phyloP scores from a whole-genome alignment of 1,140 invertebrate genomes.

The Euborellia annulipes region DNA sequence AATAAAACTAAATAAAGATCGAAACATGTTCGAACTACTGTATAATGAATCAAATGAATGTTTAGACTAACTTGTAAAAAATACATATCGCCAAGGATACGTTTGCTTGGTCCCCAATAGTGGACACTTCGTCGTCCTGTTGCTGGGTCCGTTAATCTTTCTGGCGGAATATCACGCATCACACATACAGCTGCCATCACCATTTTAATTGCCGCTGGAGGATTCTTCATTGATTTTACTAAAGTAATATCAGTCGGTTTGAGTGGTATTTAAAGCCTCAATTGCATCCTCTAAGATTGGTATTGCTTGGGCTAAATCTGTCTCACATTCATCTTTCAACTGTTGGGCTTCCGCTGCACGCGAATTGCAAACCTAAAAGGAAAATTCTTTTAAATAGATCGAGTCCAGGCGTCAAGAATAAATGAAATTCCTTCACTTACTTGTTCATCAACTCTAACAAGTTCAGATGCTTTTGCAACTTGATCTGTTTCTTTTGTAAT shows the following conservation, averaged over 20 bases:
- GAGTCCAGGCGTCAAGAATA: no score
- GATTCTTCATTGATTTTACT: slow-evolving; percentile 97
- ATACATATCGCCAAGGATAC: slow-evolving; percentile 73
- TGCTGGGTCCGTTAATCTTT: slow-evolving; percentile 60
- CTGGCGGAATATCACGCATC: slow-evolving; percentile 70
- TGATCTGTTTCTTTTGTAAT: slow-evolving; percentile 75
- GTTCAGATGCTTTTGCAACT: slow-evolving; percentile 67
- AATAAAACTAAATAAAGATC: no score
- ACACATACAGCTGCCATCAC: slow-evolving; percentile 94
- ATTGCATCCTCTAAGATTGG: slow-evolving; percentile 68
- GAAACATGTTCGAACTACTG: no score
- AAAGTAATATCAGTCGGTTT: slow-evolving; percentile 88
- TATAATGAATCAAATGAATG: no score
- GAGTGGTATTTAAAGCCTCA: slow-evolving; percentile 72
- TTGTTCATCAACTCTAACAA: slow-evolving; percentile 77
- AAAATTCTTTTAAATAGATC: no score
- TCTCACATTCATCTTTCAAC: slow-evolving; percentile 80
- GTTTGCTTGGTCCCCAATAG: slow-evolving; percentile 86
- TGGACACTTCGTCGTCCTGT: slow-evolving; percentile 62
- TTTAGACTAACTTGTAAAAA: slow-evolving; percentile 73
- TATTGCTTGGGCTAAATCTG: slow-evolving; percentile 75
- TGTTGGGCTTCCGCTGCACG: slow-evolving; percentile 71
- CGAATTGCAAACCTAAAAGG: slow-evolving; percentile 51
- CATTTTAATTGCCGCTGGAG: slow-evolving; percentile 80
- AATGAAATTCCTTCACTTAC: no score